Conservation (phyloP, 2,888 invertebrate genomes). For the Pammene aurita region DNA sequence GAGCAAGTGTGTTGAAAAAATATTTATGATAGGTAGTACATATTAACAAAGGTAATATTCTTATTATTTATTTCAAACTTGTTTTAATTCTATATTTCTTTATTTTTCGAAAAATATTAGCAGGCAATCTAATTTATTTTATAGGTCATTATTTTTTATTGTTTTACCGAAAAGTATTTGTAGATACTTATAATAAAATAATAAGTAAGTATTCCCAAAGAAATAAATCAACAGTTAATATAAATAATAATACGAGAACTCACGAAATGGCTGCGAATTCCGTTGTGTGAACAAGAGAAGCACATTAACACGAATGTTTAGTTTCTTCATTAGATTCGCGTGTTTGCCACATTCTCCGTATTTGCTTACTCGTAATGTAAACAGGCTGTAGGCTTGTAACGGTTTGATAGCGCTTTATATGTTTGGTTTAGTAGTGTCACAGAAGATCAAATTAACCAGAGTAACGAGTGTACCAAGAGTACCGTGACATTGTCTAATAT, state of each 20-base stretch:
- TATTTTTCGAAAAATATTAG: no score
- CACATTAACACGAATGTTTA: constrained; percentile 39
- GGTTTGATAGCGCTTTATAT: constrained; percentile 34
- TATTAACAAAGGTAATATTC: no score
- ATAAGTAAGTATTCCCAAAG: no score
- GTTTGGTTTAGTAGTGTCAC: constrained; percentile 24
- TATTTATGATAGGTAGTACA: no score
- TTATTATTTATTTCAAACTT: no score
- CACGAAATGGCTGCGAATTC: constrained; percentile 14
- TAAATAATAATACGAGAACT: neutral
- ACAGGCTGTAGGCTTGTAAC: constrained; percentile 26
- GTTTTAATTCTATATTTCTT: no score
- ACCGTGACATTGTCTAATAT: no score
- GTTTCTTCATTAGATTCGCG: constrained; percentile 39
- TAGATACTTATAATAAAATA: no score
- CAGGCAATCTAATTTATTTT: no score
- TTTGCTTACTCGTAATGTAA: constrained; percentile 35
- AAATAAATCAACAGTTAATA: constrained; percentile 10
- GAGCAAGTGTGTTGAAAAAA: no score
- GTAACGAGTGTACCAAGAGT: neutral
- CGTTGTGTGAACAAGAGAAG: constrained; percentile 33
- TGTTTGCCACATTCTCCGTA: constrained; percentile 36
- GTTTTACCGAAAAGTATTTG: no score
- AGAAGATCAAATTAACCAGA: neutral
- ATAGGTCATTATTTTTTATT: no score